phyloP scores from a whole-genome alignment of 2,888 invertebrate genomes.

The Chaetogeoica ovagalla region DNA sequence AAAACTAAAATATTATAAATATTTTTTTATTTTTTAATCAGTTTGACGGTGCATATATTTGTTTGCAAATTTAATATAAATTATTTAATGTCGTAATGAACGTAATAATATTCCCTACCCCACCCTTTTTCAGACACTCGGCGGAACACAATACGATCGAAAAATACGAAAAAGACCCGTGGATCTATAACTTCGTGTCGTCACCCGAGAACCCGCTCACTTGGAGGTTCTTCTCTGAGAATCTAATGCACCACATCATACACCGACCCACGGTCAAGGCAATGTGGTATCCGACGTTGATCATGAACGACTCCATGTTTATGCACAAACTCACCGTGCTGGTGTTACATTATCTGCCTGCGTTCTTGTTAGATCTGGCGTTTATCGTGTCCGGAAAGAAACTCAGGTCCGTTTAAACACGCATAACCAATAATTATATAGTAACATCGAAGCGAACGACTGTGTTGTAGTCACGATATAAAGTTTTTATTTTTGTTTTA shows the following conservation, averaged over 20 bases:
- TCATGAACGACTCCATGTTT: constrained; percentile 64
- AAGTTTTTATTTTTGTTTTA: too few species aligned
- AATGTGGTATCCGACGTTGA: constrained; percentile 63
- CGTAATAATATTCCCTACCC: too few species aligned
- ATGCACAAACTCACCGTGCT: constrained; percentile 62
- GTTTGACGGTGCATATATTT: too few species aligned
- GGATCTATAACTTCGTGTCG: constrained; percentile 52
- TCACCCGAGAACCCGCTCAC: constrained; percentile 47
- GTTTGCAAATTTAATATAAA: too few species aligned
- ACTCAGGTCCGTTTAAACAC: constrained; percentile 11
- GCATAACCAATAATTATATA: background rate
- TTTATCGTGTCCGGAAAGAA: constrained; percentile 43
- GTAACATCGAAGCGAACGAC: too few species aligned
- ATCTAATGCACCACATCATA: constrained; percentile 29
- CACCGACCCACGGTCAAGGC: constrained; percentile 55
- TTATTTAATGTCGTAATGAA: too few species aligned
- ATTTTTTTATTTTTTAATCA: background rate
- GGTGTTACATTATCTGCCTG: constrained; percentile 73
- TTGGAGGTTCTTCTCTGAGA: constrained; percentile 37
- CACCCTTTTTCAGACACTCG: background rate
- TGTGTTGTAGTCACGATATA: too few species aligned
- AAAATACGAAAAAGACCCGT: constrained; percentile 15
- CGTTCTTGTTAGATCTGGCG: constrained; percentile 67
- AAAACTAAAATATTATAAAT: too few species aligned
- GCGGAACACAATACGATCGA: background rate